Evolutionary conservation across 2,888 invertebrate species (phyloP).

Genomic region (Digitonthophagus gazella): DNA sequence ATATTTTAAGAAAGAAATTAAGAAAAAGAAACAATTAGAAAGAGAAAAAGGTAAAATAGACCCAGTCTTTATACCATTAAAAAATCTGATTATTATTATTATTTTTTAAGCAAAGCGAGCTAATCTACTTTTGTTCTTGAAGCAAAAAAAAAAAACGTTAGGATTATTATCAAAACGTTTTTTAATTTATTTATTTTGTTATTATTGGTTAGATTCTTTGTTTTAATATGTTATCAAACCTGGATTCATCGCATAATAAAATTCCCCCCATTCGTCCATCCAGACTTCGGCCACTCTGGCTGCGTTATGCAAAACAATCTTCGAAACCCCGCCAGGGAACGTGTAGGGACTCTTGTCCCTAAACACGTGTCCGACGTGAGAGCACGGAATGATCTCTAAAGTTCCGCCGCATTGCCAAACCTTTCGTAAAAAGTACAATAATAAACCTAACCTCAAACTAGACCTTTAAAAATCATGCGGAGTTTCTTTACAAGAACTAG

Average conservation of each 20-base stretch:
- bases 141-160: no score
- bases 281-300: constrained; percentile 98
- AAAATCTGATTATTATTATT: no score
- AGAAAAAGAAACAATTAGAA: no score
- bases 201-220: constrained; percentile 2
- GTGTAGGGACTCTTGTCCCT: constrained; percentile 98
- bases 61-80: no score
- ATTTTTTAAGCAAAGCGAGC: no score
- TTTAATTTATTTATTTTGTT: no score
- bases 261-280: constrained; percentile 99
- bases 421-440: constrained; percentile 50
- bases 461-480: background rate
- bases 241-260: constrained; percentile 92
- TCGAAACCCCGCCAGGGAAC: constrained; percentile 97
- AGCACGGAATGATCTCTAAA: constrained; percentile 93
- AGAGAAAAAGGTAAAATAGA: no score
- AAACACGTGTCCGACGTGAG: constrained; percentile 96
- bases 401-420: constrained; percentile 97
- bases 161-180: no score
- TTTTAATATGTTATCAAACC: constrained; percentile 23
- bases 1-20: no score
- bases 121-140: no score
- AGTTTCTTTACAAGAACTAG: background rate
- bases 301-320: constrained; percentile 96
- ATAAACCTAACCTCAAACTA: constrained; percentile 1